Base-by-base conservation (phyloP, 37 sponge, comb jelly and placozoan species). In the Oscarella lobularis region DNA sequence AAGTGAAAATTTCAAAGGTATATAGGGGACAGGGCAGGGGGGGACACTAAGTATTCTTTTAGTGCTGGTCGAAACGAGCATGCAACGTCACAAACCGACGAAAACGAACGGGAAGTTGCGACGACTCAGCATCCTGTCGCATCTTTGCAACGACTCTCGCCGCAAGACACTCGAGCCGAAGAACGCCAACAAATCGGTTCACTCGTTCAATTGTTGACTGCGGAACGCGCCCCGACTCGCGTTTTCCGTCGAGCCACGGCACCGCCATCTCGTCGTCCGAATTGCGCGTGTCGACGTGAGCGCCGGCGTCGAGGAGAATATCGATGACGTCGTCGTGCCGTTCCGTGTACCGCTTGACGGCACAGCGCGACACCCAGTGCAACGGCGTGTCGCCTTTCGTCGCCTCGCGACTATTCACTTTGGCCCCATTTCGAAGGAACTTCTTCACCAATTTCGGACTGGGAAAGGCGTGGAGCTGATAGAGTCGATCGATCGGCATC, bases 91-190 rank as follows among this genome's bases (percentile, higher is more conserved):
- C 60, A 48, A 48, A 48, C 60, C 60, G 60, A 9, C 20, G 60
- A 48, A 48, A 20, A 48, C 60, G 60, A 48, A 20, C 9, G 20
- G 60, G 20, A 9, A 48, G n/a, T n/a, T n/a, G n/a, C n/a, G n/a
- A n/a, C n/a, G n/a, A n/a, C n/a, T n/a, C n/a, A n/a, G n/a, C n/a
- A 48, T 48, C 20, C 60, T 27, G 14, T 48, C 20, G 60, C 9
- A 27, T 48, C 9, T 27, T 20, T 9, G 20, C 60, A 48, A 48
- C 20, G 14, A 20, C 9, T 48, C 60, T 9, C 9, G 60, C 60
- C 60, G 60, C 60, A 48, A 48, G 60, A 20, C 60, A 48, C 60
- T 48, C 60, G 60, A 48, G 60, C 20, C 60, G 60, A 48, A 48
- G 60, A 48, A 48, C 60, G 60, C 20, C 60, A 48, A 20, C 60